phyloP scores from a whole-genome alignment of 64 coral and sea anemone genomes.

The Catalaphyllia jardinei region DNA sequence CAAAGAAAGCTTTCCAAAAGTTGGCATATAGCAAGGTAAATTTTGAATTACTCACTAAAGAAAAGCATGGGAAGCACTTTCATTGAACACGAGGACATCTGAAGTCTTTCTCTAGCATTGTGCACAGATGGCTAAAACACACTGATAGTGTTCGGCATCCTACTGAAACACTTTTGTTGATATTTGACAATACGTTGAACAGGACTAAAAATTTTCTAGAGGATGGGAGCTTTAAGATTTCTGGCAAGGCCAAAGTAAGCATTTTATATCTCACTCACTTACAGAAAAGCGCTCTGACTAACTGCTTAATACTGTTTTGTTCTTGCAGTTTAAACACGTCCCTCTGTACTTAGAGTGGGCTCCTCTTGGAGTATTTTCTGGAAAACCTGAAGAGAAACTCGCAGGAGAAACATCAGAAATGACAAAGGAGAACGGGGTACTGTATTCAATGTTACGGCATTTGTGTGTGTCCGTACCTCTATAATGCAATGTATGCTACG shows the following conservation, averaged over 20 bases:
- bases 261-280: background rate
- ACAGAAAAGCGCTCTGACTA: too few species aligned
- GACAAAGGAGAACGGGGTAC: background rate
- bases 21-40: conserved; percentile 91
- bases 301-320: background rate
- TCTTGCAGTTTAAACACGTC: conserved; percentile 76
- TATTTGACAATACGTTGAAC: too few species aligned
- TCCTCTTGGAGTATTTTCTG: conserved; percentile 78
- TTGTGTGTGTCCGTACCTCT: background rate
- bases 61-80: too few species aligned
- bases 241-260: too few species aligned
- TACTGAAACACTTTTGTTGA: too few species aligned
- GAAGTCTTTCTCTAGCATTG: too few species aligned
- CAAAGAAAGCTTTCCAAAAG: conserved; percentile 93
- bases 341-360: conserved; percentile 92
- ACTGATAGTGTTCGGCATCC: too few species aligned
- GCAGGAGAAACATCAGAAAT: conserved; percentile 11
- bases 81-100: too few species aligned
- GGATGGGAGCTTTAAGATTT: too few species aligned
- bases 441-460: background rate
- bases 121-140: too few species aligned
- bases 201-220: too few species aligned
- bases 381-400: conserved; percentile 9
- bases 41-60: background rate
- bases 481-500: background rate